phyloP scores from a whole-genome alignment of 2,797 vertebrate genomes.

The Sebastes oblongus region DNA sequence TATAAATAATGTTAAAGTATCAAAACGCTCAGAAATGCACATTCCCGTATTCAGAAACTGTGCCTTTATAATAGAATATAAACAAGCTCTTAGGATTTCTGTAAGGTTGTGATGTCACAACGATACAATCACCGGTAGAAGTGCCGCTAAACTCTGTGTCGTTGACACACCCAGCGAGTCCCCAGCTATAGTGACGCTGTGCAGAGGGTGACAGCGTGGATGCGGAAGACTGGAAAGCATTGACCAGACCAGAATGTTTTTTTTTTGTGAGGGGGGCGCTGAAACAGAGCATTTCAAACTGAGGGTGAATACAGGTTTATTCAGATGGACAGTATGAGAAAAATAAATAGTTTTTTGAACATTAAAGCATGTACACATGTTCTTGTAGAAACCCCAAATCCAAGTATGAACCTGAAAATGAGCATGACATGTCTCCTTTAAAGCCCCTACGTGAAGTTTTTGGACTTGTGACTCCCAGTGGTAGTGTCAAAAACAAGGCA shows the following conservation, averaged over 20 bases:
- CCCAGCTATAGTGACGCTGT: not conserved
- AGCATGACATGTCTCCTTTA: not conserved
- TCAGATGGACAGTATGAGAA: not conserved
- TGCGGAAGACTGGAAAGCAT: not conserved
- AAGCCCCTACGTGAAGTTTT: not conserved
- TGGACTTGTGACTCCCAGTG: not conserved
- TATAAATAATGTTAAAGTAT: not conserved
- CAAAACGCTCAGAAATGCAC: not conserved
- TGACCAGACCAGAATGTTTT: not conserved
- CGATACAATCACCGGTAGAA: too few species aligned
- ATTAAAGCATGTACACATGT: not conserved
- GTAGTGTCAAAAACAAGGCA: not conserved
- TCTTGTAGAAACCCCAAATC: too few species aligned
- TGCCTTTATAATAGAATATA: too few species aligned
- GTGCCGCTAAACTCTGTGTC: too few species aligned
- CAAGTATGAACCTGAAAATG: not conserved
- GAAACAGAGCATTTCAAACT: too few species aligned
- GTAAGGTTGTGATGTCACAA: too few species aligned
- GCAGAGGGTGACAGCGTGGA: fast-evolving
- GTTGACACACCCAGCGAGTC: not conserved
- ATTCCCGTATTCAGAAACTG: not conserved
- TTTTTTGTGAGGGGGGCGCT: not conserved
- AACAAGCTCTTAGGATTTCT: fast-evolving
- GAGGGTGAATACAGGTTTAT: too few species aligned
- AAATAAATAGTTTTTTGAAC: not conserved